Conservation (phyloP, 2,113 vertebrate species). For the Dipodomys spectabilis region DNA sequence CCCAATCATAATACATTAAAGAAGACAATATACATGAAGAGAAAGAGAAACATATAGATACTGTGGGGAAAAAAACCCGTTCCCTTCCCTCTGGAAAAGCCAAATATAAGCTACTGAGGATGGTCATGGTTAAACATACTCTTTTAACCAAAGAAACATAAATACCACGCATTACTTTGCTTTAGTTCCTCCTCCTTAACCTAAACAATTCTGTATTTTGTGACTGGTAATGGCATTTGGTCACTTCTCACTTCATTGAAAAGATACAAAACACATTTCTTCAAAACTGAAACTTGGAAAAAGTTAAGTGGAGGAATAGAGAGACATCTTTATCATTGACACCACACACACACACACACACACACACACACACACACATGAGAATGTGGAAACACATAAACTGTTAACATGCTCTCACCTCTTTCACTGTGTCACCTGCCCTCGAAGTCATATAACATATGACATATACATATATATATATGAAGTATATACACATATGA, state of each 20-base stretch:
- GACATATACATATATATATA: too few relatives aligned
- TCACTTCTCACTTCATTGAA: background rate
- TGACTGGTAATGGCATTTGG: background rate
- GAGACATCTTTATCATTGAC: background rate
- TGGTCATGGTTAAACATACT: background rate
- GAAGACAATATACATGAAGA: background rate
- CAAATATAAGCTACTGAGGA: background rate
- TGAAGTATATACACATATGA: too few relatives aligned
- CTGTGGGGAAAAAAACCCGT: background rate
- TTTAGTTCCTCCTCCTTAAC: background rate
- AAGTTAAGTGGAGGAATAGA: background rate
- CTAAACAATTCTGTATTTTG: slow-evolving; percentile 23
- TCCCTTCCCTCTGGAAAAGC: background rate
- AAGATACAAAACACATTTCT: background rate
- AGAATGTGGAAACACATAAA: slow-evolving; percentile 19
- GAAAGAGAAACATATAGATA: background rate
- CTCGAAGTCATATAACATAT: background rate
- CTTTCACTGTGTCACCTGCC: background rate
- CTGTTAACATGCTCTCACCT: background rate
- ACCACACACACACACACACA: background rate
- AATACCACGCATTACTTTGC: background rate
- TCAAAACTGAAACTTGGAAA: background rate
- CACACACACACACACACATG: background rate
- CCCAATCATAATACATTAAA: background rate
- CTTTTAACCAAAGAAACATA: background rate